phyloP scores from a whole-genome alignment of 2,113 vertebrate species.

The Leucoraja erinaceus region DNA sequence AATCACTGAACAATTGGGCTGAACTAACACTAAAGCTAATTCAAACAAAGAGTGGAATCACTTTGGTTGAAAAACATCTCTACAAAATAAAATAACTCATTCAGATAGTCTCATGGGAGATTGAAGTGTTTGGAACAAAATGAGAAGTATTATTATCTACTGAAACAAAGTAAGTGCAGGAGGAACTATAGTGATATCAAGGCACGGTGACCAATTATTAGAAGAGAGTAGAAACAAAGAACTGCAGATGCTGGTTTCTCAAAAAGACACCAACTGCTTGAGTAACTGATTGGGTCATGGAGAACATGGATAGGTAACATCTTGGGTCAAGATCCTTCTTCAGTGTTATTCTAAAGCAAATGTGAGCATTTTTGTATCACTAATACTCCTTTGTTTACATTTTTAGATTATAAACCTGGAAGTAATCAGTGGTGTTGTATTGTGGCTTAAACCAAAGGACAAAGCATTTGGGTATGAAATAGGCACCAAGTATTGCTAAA shows the following conservation, averaged over 20 bases:
- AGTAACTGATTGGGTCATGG: too few species aligned
- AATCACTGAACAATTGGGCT: not conserved
- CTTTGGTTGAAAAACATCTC: not conserved
- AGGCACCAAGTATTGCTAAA: slow-evolving; percentile 58
- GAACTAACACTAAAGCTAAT: not conserved
- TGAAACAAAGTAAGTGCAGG: not conserved
- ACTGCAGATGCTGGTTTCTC: too few species aligned
- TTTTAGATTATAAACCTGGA: slow-evolving; percentile 56
- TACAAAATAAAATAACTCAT: not conserved
- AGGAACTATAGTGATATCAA: not conserved
- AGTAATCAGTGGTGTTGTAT: slow-evolving; percentile 64
- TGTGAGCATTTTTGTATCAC: not conserved
- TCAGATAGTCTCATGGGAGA: not conserved
- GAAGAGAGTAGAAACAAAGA: too few species aligned
- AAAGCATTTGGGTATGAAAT: slow-evolving; percentile 73
- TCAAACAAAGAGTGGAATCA: not conserved
- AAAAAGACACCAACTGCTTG: too few species aligned
- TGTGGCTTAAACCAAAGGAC: slow-evolving; percentile 63
- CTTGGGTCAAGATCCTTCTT: too few species aligned
- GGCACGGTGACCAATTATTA: not conserved
- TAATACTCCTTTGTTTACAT: slow-evolving; percentile 40
- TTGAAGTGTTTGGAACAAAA: not conserved
- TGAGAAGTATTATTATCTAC: not conserved
- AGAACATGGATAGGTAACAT: too few species aligned
- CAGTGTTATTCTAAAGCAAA: not conserved